Evolutionary conservation across 2,888 invertebrate genomes (phyloP), one percentile per base, ranked within the genome.

Genomic region (Chouioia cunea): DNA sequence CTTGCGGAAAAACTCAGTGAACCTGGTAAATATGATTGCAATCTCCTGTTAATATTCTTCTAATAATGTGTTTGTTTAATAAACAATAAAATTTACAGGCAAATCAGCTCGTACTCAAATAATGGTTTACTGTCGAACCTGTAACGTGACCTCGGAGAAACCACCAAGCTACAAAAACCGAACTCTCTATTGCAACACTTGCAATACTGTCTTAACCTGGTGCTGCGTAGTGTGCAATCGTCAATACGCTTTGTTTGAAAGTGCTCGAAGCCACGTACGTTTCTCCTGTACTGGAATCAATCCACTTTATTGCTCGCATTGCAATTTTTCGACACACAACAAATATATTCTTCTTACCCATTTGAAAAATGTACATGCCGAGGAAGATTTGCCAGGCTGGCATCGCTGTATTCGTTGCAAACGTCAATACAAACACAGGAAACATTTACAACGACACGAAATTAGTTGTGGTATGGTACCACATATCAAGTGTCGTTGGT

Each of bases 381-480:
- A 56, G 14, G 4, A 16, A 3, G 12, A n/a, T 4, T 4, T 54
- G 4, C 10, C 15, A 1, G n/a, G 46, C 3, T n/a, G n/a, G 2
- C 78, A 81, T 71, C 64, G 76, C 12, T 86, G 86, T 67, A 78
- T 78, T 6, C 77, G 79, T 52, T 87, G 87, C 63, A 81, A 81
- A 10, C 83, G 83, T 71, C 77, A 72, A 27, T 87, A 87, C 77
- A 85, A 83, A 65, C 82, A 85, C 79, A 73, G 79, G 23, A 85
- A 84, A 73, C 85, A 85, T 53, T 76, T 87, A 46, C 82, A 80
- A 50, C 82, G 87, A 23, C 87, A 88, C 75, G 81, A 86, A 65
- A 80, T 86, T 59, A 84, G 85, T 16, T 71, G 71, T 16, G 69
- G 65, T 4, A 62, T 18, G 15, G 48, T n/a, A n/a, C 62, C 65